A percentile compares a stretch with the other conserved stretches of the same genome.
These are phyloP conservation scores for Pelodiscus sinensis DNA, from an alignment of 2,113 vertebrate genomes.

Conservation along the genomic window DNA sequence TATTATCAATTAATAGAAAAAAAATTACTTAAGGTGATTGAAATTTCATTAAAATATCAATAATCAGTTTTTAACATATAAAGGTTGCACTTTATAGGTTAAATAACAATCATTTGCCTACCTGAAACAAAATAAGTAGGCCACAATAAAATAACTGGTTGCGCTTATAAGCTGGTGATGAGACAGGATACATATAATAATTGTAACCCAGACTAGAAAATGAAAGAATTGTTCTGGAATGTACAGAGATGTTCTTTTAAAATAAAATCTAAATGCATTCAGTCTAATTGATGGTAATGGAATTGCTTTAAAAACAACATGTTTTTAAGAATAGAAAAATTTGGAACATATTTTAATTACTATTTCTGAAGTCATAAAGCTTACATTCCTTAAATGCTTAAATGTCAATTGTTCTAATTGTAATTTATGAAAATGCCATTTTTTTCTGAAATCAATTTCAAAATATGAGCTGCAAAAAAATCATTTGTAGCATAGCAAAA, in stretches of 20 bases:
- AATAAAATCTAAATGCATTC: neutral
- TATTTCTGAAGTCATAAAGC: neutral
- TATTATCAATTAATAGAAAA: neutral
- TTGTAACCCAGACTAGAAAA: neutral
- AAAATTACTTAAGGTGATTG: neutral
- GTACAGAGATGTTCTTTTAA: neutral
- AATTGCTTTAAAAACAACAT: neutral
- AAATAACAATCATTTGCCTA: neutral
- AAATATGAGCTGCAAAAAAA: neutral
- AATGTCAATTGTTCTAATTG: neutral
- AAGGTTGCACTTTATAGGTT: neutral
- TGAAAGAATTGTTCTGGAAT: neutral
- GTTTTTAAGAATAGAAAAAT: neutral
- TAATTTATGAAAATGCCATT: neutral
- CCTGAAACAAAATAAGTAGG: conserved; percentile 2
- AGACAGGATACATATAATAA: neutral
- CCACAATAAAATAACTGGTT: neutral
- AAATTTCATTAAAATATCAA: neutral
- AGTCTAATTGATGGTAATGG: neutral
- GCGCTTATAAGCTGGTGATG: neutral
- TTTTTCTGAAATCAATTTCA: neutral
- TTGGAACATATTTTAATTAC: neutral
- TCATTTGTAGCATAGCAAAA: neutral
- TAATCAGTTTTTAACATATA: neutral
- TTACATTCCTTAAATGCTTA: neutral